Conservation (phyloP, 2,888 invertebrate genomes). For the Drosophila anomalata region DNA sequence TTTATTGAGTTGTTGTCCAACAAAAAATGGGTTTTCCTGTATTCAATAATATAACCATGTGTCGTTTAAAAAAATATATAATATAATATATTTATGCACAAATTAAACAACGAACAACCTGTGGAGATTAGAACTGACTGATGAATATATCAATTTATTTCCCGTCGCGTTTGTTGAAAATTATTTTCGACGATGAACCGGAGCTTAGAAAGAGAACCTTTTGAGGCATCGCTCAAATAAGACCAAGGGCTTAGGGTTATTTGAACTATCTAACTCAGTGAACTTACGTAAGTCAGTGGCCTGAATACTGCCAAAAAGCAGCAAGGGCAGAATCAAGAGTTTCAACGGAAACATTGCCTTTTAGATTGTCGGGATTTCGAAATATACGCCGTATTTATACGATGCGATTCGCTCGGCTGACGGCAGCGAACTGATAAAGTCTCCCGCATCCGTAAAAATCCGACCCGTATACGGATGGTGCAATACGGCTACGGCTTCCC, state of each 20-base stretch:
- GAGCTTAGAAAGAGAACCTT: not conserved
- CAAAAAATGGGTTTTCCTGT: not conserved
- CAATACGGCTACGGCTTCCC: slow-evolving; percentile 22
- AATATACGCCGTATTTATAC: slow-evolving; percentile 29
- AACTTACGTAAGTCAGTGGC: slow-evolving; percentile 57
- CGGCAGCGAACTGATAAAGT: slow-evolving; percentile 63
- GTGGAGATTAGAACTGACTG: not conserved
- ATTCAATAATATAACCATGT: not conserved
- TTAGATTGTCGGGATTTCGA: slow-evolving; percentile 2
- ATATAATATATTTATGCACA: not conserved
- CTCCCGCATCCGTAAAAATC: slow-evolving; percentile 21
- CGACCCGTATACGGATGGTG: slow-evolving; percentile 34
- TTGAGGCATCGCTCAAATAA: not conserved
- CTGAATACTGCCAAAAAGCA: slow-evolving; percentile 33
- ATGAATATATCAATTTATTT: not conserved
- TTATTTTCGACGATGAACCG: not conserved
- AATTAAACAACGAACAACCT: not conserved
- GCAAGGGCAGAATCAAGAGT: slow-evolving; percentile 29
- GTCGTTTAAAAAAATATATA: not conserved
- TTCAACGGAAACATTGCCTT: slow-evolving; percentile 38
- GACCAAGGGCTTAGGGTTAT: not conserved
- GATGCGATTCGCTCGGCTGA: slow-evolving; percentile 48
- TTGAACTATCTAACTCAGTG: not conserved
- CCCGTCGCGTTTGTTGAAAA: not conserved
- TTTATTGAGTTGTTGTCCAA: not conserved